Evolutionary conservation across 1,140 invertebrate genomes (phyloP).

Genomic region (Leptinotarsa lineolata): DNA sequence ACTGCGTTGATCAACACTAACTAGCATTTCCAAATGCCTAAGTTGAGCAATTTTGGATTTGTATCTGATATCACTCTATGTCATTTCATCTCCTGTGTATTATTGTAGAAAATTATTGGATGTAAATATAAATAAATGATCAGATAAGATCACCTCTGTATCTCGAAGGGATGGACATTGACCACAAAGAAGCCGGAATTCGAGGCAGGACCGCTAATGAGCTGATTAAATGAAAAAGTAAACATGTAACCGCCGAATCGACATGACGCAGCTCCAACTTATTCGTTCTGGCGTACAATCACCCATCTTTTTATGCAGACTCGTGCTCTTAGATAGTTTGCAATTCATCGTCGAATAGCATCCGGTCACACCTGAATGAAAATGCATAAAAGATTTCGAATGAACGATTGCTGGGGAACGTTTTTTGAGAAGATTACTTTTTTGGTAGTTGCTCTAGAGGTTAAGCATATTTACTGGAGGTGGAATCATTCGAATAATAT

Average conservation of each 20-base stretch:
- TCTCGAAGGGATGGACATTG: background rate
- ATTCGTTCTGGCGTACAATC: constrained; percentile 5
- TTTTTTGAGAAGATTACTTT: background rate
- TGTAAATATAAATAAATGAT: too few relatives aligned
- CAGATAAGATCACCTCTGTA: too few relatives aligned
- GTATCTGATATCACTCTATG: too few relatives aligned
- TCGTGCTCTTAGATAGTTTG: constrained; percentile 1
- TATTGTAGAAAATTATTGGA: too few relatives aligned
- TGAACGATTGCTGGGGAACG: background rate
- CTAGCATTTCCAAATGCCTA: too few relatives aligned
- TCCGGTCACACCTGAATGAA: background rate
- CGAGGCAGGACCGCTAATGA: background rate
- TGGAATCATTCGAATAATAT: too few relatives aligned
- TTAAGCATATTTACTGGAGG: too few relatives aligned
- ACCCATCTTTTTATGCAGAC: constrained; percentile 8
- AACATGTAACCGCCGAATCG: constrained; percentile 7
- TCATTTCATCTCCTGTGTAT: too few relatives aligned
- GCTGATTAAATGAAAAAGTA: constrained; percentile 6
- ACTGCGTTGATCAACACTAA: too few relatives aligned
- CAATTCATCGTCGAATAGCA: constrained; percentile 8
- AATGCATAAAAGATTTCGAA: background rate
- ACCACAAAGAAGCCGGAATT: background rate
- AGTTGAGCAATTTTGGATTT: too few relatives aligned
- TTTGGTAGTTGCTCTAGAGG: background rate
- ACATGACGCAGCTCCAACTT: background rate